A percentile compares a stretch with the other conserved stretches of the same genome.
Conservation (phyloP, 2,888 invertebrate species). For the Clistopyga incitator region DNA sequence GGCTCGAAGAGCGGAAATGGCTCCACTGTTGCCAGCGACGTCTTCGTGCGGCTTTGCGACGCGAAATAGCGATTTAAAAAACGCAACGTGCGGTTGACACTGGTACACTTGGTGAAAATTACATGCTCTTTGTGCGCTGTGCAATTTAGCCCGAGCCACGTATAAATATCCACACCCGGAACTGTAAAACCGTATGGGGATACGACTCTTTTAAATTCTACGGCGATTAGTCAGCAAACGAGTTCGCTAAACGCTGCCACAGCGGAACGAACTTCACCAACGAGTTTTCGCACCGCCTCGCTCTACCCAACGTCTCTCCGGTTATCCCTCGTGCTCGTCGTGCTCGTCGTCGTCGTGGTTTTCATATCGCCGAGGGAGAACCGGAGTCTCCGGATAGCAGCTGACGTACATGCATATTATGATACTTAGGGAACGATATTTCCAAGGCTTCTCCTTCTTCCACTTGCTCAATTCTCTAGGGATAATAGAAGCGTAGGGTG, state of each 20-base stretch:
- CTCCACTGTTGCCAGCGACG: constrained; percentile 18
- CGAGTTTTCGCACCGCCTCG: constrained; percentile 46
- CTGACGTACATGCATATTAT: constrained; percentile 50
- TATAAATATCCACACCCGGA: constrained; percentile 20
- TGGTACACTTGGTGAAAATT: neutral
- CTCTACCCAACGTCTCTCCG: constrained; percentile 12
- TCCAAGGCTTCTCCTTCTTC: constrained; percentile 9
- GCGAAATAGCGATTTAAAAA: constrained; percentile 15
- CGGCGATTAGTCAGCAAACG: constrained; percentile 64
- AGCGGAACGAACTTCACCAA: constrained; percentile 39
- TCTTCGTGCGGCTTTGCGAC: constrained; percentile 17
- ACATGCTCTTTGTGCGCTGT: constrained; percentile 8
- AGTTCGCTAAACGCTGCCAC: constrained; percentile 52
- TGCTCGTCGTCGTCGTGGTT: neutral
- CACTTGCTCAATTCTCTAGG: neutral
- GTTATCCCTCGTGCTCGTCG: constrained; percentile 15
- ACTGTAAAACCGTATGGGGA: constrained; percentile 16
- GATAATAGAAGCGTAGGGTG: constrained; percentile 26
- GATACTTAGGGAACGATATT: constrained; percentile 46
- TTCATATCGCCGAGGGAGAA: constrained; percentile 8
- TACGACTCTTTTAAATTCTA: constrained; percentile 34
- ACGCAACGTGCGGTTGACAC: constrained; percentile 5
- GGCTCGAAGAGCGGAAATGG: constrained; percentile 18
- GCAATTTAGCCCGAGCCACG: constrained; percentile 6
- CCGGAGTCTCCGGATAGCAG: constrained; percentile 50